Evolutionary conservation across 1,140 invertebrate genomes (phyloP), one percentile per base, ranked within the genome.

Genomic region (Galleria mellonella): DNA sequence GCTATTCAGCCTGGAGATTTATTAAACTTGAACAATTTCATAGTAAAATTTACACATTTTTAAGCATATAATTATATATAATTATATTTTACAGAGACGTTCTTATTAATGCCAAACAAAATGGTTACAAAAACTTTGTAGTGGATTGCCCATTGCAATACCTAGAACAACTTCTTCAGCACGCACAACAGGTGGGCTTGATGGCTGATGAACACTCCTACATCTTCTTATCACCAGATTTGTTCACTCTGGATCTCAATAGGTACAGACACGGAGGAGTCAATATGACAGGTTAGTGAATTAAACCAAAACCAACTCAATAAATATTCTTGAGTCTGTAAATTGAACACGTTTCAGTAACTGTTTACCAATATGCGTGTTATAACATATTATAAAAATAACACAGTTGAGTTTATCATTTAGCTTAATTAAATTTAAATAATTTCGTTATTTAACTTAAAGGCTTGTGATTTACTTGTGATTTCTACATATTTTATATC

Each of bases 181-280:
- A 90, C 35, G 87, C 93, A 81, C 94, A 95, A 73, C 93, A 97
- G 89, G 92, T 96, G 31, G 94, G 94, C 9, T 83, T 96, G 32
- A 91, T 96, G 79, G 92, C 92, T 0, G 91, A 93, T 13, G 86
- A 91, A 23, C 89, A 94, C 56, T 92, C 88, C 33, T 94, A 93
- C 56, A 90, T 96, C 32, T 91, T 97, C 32, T 91, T 92, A 2
- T 91, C 91, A 37, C 79, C 94, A 83, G 94, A 97, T 76, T 78
- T 96, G 12, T 93, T 96, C 45, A 91, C 92, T 0, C 74, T 96
- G 7, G 91, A 96, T 72, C 69, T 96, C 50, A 90, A 90, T 38
- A 90, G 92, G 38, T 97, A 92, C 77, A 91, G 93, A 81, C 94
- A 94, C 76, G 92, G 91, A 1, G 94, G 94, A 9, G 91, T 93